Conservation (phyloP, 2,797 vertebrate species). For the Pelodytes ibericus region DNA sequence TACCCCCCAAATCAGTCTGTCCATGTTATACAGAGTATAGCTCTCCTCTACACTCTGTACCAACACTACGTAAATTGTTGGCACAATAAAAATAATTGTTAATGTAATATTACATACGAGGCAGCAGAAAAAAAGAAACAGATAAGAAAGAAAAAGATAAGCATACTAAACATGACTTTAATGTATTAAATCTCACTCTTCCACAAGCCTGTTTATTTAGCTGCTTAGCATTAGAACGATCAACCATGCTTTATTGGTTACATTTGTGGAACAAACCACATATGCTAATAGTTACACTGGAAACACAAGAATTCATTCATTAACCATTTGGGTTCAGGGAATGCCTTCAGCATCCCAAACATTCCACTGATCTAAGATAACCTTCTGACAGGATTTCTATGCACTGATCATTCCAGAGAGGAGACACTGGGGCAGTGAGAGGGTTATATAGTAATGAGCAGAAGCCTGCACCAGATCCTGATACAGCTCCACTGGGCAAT, state of each 20-base stretch:
- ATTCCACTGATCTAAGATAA: not conserved
- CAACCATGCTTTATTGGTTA: not conserved
- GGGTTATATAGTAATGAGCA: slow-evolving; percentile 34
- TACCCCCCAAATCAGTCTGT: too few species aligned
- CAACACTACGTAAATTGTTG: too few species aligned
- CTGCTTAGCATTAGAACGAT: not conserved
- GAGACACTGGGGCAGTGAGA: slow-evolving; percentile 22
- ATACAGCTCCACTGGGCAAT: slow-evolving; percentile 40
- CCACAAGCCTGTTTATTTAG: too few species aligned
- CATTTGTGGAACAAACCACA: slow-evolving; percentile 25
- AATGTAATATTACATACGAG: too few species aligned
- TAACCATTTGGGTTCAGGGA: not conserved
- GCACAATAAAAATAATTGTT: too few species aligned
- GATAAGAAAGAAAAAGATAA: too few species aligned
- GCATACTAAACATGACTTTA: too few species aligned
- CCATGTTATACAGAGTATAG: too few species aligned
- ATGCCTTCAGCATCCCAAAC: slow-evolving; percentile 10
- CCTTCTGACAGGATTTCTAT: slow-evolving; percentile 12
- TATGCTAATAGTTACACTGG: slow-evolving; percentile 32
- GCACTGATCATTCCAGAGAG: slow-evolving; percentile 23
- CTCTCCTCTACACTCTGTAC: too few species aligned
- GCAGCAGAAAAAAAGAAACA: too few species aligned
- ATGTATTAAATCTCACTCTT: too few species aligned
- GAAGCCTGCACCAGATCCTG: slow-evolving; percentile 2
- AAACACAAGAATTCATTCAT: not conserved